These are phyloP conservation scores for Teleopsis dalmanni DNA, from an alignment of 1,140 invertebrate species.

Conservation along the genomic window DNA sequence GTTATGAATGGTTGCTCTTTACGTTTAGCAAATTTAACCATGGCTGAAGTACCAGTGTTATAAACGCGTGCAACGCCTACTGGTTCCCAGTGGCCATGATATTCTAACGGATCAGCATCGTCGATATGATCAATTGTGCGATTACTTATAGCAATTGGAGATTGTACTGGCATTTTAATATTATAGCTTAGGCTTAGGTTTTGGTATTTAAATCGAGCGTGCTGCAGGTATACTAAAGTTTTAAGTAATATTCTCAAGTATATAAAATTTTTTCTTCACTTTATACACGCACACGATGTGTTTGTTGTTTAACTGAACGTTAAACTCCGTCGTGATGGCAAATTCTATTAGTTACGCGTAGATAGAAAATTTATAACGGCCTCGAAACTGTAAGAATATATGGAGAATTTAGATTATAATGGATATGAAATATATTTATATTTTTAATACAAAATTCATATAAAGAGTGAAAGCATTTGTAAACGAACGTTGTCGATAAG, in stretches of 20 bases:
- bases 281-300: conserved; percentile 41
- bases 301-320: conserved; percentile 28
- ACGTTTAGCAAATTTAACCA: conserved; percentile 41
- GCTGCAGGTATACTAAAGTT: background rate
- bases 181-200: background rate
- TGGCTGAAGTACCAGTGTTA: conserved; percentile 41
- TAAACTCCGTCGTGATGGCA: conserved; percentile 39
- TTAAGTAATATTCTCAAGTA: conserved; percentile 36
- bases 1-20: conserved; percentile 41
- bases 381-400: background rate
- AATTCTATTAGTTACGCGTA: conserved; percentile 21
- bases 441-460: too few relatives aligned
- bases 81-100: conserved; percentile 49
- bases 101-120: conserved; percentile 49
- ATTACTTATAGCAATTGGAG: conserved; percentile 48
- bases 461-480: too few relatives aligned
- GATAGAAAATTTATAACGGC: conserved; percentile 15
- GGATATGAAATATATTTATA: too few relatives aligned
- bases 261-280: conserved; percentile 39
- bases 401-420: background rate
- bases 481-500: too few relatives aligned
- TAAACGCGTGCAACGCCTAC: conserved; percentile 38
- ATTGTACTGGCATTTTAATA: conserved; percentile 44
- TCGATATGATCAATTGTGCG: conserved; percentile 47
- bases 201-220: background rate